Evolutionary conservation across 2,113 vertebrate species (phyloP).

Genomic region (Pelvicachromis taeniatus): DNA sequence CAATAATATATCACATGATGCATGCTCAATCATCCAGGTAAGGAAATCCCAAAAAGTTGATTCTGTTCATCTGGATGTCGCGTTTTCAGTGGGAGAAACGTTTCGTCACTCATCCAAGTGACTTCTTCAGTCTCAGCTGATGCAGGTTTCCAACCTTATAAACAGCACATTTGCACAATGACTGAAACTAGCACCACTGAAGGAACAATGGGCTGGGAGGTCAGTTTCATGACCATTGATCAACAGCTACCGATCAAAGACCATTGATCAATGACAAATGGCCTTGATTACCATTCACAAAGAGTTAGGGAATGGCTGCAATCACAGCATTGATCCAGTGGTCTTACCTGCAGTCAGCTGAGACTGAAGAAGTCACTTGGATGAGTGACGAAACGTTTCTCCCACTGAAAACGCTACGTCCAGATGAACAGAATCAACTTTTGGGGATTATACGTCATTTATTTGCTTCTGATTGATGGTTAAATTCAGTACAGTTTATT

Average conservation of each 20-base stretch:
- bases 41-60: background rate
- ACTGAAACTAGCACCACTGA: background rate
- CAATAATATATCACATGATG: background rate
- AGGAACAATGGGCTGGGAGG: background rate
- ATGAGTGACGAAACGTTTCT: background rate
- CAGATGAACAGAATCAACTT: background rate
- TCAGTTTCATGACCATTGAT: background rate
- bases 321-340: background rate
- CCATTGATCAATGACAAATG: background rate
- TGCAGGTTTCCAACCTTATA: background rate
- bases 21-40: background rate
- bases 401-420: background rate
- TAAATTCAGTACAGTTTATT: slow-evolving; percentile 16
- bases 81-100: background rate
- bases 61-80: background rate
- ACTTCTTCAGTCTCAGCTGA: background rate
- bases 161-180: background rate
- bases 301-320: background rate
- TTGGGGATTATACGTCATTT: background rate
- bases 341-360: background rate
- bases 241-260: background rate
- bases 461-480: background rate
- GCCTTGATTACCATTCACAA: background rate
- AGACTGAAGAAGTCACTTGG: background rate
- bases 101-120: background rate